Evolutionary conservation across 2,888 invertebrate species (phyloP), one percentile per base, ranked within the genome.

Genomic region (Metalampra italica): DNA sequence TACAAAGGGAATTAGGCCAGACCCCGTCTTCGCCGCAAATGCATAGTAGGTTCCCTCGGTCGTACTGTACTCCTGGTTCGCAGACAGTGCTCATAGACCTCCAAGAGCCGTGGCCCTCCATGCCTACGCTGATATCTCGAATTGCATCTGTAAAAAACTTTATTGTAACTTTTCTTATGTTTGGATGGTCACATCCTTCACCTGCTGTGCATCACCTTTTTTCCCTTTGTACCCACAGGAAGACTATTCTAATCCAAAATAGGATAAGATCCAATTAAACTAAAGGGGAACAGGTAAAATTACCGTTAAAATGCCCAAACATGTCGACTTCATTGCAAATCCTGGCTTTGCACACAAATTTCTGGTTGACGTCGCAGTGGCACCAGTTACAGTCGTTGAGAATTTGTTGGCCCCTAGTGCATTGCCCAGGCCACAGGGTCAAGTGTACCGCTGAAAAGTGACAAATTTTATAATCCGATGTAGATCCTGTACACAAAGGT

Each of bases 301-400:
- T 53, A 85, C 87, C 86, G 54, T 83, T 85, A 45, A 87, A 88
- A 55, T 86, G 84, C n/a, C 84, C 86, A 48, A 86, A 87, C 75
- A 74, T 73, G 43, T 87, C 88, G 1, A 85, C 73, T 1, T 63
- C 55, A 0, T 22, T 40, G 54, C 87, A 88, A 8, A 55, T 54
- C 7, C 82, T 68, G 1, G 78, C 72, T 0, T 68, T 54, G 56
- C 87, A 88, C 0, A 39, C 49, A 54, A 67, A 88, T 29, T 54
- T 36, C 7, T 55, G 52, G 29, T 12, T n/a, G 0, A 1, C 1
- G 7, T 60, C 59, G 44, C 87, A 87, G 1, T 53, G 48, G 43
- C 88, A 88, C 82, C 81, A 82, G 53, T 87, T 87, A 56, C 88
- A 88, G 39, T 87, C 87, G 53, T 87, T 88, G 3, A 88, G 45